A percentile compares a stretch with the other conserved stretches of the same genome.
Evolutionary conservation across 2,888 invertebrate species (phyloP).

Genomic region (Pharmacophagus antenor): DNA sequence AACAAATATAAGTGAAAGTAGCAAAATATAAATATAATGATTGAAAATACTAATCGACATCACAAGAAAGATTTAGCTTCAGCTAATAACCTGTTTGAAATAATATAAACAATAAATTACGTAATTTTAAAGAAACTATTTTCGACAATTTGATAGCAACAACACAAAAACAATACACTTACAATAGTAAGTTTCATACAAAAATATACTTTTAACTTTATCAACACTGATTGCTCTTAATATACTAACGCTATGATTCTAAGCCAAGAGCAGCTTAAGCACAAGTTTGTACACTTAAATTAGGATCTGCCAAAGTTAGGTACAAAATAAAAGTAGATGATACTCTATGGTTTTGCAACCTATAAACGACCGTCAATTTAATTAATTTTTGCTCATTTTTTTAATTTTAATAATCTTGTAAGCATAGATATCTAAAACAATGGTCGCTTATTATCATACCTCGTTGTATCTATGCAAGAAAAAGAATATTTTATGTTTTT

Average conservation of each 20-base stretch:
- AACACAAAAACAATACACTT: conserved; percentile 41
- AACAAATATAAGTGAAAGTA: conserved; percentile 15
- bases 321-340: conserved; percentile 17
- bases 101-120: conserved; percentile 1
- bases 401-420: too few relatives aligned
- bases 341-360: not conserved
- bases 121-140: conserved; percentile 14
- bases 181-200: conserved; percentile 40
- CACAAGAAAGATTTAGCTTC: conserved; percentile 32
- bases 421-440: too few relatives aligned
- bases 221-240: conserved; percentile 11
- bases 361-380: conserved; percentile 23
- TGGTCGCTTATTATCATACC: too few relatives aligned
- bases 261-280: conserved; percentile 21
- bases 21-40: conserved; percentile 35
- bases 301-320: conserved; percentile 27
- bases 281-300: conserved; percentile 35
- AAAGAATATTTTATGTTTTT: not conserved
- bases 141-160: conserved; percentile 36
- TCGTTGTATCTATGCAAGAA: too few relatives aligned
- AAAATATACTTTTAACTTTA: conserved; percentile 46
- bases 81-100: conserved; percentile 9
- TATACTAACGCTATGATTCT: not conserved
- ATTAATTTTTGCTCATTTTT: not conserved
- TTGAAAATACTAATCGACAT: conserved; percentile 21